Evolutionary conservation across 2,888 invertebrate genomes (phyloP), one percentile per base, ranked within the genome.

Genomic region (Arrhopalites spinosus): DNA sequence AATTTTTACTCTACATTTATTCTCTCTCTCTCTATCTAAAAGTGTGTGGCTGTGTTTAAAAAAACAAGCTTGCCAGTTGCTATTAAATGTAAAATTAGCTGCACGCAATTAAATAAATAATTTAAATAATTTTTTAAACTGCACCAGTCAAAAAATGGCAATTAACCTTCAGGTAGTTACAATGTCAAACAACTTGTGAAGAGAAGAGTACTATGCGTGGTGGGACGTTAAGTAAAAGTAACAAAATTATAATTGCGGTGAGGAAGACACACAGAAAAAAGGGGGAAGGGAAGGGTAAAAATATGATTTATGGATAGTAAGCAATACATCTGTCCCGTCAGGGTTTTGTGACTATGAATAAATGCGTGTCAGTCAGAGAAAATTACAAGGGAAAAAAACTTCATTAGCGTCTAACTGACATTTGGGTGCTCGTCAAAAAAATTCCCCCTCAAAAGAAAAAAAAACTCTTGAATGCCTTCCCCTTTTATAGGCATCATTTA

Each of bases 301-400:
- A 36, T 17, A 64, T 64, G 64, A 64, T 43, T 64, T 70, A 71
- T 76, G 75, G 73, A 74, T 78, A 73, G 76, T n/a, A n/a, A 75
- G 75, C 78, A 77, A 73, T 72, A 50, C 29, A 67, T 25, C 74
- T 77, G 77, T 77, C 77, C n/a, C 47, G 50, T 43, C 43, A 36
- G 25, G 27, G 66, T 25, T 64, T 64, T 30, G 36, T 17, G 36
- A 30, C 29, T 64, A 64, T 64, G 64, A 64, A 43, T 70, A 74
- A 70, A 66, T 50, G 70, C 70, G 15, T 74, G 77, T 74, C 77
- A 77, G 73, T 73, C 71, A 43, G 30, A 67, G 71, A 77, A 66
- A 74, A 74, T 61, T 36, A 36, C 25, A 36, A 27, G 36, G 56
- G 43, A 66, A 66, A 75, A 73, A 73, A 73, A 73, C 72, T 76